Conservation (phyloP, 2,113 vertebrate species). For the Datnioides undecimradiatus region DNA sequence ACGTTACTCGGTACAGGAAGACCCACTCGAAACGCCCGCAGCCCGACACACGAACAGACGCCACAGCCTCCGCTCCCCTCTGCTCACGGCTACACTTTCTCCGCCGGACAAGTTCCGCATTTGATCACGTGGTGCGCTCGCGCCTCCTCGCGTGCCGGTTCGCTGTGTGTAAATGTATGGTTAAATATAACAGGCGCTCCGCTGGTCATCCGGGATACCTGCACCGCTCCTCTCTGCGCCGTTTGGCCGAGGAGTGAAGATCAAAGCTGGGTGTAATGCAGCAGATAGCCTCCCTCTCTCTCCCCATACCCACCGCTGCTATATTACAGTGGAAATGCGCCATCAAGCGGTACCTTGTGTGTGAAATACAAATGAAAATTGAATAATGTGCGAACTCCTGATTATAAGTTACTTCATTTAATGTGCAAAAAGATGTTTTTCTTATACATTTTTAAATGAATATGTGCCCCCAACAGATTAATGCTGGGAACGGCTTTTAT, state of each 20-base stretch:
- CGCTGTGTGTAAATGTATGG: too few species aligned
- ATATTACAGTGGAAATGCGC: not conserved
- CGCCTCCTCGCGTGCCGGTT: not conserved
- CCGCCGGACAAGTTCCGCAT: conserved; percentile 60
- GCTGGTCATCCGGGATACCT: not conserved
- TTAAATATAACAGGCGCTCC: not conserved
- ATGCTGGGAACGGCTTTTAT: too few species aligned
- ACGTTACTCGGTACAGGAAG: not conserved
- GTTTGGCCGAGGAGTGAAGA: not conserved
- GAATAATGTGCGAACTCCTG: not conserved
- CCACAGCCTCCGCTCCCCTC: conserved; percentile 2
- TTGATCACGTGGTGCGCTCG: conserved; percentile 61
- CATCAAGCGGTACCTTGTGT: not conserved
- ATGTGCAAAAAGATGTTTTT: not conserved
- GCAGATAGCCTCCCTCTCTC: not conserved
- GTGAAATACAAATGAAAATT: not conserved
- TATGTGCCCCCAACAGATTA: too few species aligned
- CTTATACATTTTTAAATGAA: not conserved
- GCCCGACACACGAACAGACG: conserved; percentile 27
- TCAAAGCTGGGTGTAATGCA: not conserved
- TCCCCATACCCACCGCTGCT: not conserved
- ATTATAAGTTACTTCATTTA: not conserved
- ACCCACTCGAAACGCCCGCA: not conserved
- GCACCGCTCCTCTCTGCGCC: not conserved
- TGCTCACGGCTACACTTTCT: conserved; percentile 10